phyloP scores from a whole-genome alignment of 2,113 vertebrate genomes.

The Pseudopipra pipra region DNA sequence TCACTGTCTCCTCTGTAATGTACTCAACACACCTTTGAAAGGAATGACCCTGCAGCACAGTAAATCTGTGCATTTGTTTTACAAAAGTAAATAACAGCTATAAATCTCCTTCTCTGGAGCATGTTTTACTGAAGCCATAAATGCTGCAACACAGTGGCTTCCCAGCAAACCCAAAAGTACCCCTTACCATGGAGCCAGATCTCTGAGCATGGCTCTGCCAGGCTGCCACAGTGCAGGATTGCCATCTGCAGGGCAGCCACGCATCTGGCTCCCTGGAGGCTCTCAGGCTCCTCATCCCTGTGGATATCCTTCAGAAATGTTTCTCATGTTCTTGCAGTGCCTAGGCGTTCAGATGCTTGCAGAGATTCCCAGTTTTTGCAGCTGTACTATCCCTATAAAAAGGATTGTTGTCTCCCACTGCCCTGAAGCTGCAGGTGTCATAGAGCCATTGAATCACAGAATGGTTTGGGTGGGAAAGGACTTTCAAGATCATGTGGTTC shows the following conservation, averaged over 20 bases:
- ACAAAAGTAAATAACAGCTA: neutral
- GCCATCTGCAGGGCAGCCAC: slow-evolving; percentile 34
- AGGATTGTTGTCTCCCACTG: neutral
- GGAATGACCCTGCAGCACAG: neutral
- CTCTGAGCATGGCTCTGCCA: neutral
- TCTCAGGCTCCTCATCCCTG: neutral
- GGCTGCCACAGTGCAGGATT: neutral
- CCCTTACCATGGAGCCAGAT: neutral
- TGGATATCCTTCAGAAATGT: neutral
- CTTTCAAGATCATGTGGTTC: neutral
- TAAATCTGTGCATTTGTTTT: neutral
- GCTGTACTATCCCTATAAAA: neutral
- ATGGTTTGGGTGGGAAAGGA: neutral
- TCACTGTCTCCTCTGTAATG: neutral
- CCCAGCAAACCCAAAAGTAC: neutral
- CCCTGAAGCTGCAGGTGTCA: neutral
- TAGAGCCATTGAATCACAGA: neutral
- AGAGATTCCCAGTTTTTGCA: neutral
- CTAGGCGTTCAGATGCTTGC: neutral
- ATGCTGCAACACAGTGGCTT: neutral
- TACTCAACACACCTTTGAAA: neutral
- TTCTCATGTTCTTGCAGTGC: neutral
- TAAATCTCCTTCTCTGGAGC: neutral
- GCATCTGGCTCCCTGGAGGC: neutral
- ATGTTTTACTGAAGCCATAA: neutral